phyloP scores from a whole-genome alignment of 2,797 vertebrate species.

The Ambastaia sidthimunki region DNA sequence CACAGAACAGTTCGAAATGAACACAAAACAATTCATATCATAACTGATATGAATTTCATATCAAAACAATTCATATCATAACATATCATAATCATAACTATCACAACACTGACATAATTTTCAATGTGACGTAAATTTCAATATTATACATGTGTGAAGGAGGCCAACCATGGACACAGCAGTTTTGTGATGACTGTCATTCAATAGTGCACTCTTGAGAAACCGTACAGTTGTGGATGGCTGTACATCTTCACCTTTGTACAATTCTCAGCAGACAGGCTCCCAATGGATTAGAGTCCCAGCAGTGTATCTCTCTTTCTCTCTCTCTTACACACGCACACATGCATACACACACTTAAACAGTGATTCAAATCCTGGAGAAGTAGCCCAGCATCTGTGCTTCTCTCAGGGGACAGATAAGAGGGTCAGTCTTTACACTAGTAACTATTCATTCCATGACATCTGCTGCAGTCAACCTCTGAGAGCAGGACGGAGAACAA shows the following conservation, averaged over 20 bases:
- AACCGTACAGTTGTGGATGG: conserved; percentile 27
- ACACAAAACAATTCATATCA: no score
- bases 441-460: conserved; percentile 74
- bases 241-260: conserved; percentile 24
- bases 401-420: conserved; percentile 71
- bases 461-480: conserved; percentile 72
- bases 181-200: conserved; percentile 2
- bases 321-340: conserved; percentile 1
- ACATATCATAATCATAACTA: no score
- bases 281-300: conserved; percentile 68
- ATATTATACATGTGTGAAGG: background rate
- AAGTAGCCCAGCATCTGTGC: conserved; percentile 71
- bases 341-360: conserved; percentile 10
- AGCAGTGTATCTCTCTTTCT: conserved; percentile 59
- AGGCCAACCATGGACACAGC: background rate
- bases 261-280: conserved; percentile 53
- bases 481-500: conserved; percentile 70
- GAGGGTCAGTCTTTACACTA: conserved; percentile 73
- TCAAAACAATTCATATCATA: no score
- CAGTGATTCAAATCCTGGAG: conserved; percentile 45
- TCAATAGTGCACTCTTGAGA: background rate
- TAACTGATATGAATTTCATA: no score
- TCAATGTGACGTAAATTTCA: background rate
- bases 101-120: background rate
- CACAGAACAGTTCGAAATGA: no score